Conservation (phyloP, 92 coral and sea anemone species). For the Montipora capitata region DNA sequence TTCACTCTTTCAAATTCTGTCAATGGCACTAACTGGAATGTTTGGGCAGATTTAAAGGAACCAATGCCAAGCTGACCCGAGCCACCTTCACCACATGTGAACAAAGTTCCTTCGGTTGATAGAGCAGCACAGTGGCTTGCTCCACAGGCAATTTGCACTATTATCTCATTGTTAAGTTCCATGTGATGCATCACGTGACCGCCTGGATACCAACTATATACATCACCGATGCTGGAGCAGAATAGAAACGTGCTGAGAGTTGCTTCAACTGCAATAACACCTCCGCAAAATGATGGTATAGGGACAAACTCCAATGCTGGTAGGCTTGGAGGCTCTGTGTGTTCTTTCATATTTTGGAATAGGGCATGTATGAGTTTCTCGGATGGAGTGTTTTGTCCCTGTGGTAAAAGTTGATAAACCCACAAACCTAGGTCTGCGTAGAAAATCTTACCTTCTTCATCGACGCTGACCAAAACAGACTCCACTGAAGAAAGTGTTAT, state of each 20-base stretch:
- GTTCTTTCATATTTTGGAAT: conserved; percentile 4
- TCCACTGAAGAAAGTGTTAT: conserved; percentile 49
- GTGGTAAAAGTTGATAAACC: conserved; percentile 7
- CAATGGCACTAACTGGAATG: conserved; percentile 68
- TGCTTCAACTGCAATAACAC: conserved; percentile 64
- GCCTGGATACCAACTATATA: conserved; percentile 75
- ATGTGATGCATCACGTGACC: conserved; percentile 37
- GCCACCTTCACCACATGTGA: conserved; percentile 68
- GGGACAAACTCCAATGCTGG: conserved; percentile 59
- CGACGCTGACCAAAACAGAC: conserved; percentile 44
- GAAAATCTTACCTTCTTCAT: conserved; percentile 38
- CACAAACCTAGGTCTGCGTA: conserved; percentile 45
- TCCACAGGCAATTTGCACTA: conserved; percentile 83
- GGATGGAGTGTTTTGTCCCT: neutral
- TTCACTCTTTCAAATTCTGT: conserved; percentile 44
- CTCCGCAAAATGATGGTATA: conserved; percentile 23
- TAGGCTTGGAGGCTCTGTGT: neutral
- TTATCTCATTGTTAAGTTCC: conserved; percentile 75
- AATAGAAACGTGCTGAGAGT: conserved; percentile 65
- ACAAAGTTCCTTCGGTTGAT: conserved; percentile 65
- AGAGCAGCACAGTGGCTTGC: conserved; percentile 71
- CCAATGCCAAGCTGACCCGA: conserved; percentile 81
- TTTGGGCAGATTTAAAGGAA: conserved; percentile 31
- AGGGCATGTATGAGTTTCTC: conserved; percentile 5
- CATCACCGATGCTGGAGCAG: conserved; percentile 76